A percentile compares a stretch with the other conserved stretches of the same genome.
Conservation (phyloP, 2,888 invertebrate species). For the Sarcophaga carnaria region DNA sequence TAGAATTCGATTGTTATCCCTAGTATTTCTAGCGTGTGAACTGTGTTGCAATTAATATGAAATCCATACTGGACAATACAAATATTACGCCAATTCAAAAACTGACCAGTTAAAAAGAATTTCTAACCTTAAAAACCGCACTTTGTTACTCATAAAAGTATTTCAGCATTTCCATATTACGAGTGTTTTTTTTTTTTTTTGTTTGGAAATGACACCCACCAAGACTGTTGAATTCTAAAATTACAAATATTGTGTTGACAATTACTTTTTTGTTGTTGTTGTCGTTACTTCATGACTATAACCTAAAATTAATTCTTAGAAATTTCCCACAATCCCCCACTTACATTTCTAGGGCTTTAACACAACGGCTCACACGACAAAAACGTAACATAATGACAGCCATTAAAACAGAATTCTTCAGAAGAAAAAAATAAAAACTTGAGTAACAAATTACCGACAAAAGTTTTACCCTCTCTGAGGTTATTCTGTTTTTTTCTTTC, state of each 20-base stretch:
- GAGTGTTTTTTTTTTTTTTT: neutral
- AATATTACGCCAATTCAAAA: too few species aligned
- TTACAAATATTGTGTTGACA: neutral
- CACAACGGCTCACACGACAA: neutral
- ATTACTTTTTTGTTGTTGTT: too few species aligned
- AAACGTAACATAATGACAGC: neutral
- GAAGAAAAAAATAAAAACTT: conserved; percentile 12
- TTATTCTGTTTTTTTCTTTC: neutral
- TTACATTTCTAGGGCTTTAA: neutral
- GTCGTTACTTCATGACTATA: neutral
- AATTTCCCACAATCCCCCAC: conserved; percentile 1
- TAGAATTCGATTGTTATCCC: too few species aligned
- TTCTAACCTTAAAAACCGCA: too few species aligned
- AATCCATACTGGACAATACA: too few species aligned
- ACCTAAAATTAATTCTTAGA: neutral
- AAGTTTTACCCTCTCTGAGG: conserved; percentile 48
- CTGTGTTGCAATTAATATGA: too few species aligned
- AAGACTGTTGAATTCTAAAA: neutral
- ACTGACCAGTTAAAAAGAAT: too few species aligned
- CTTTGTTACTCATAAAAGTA: too few species aligned
- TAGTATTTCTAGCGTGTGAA: too few species aligned
- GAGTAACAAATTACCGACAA: neutral
- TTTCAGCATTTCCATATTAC: too few species aligned
- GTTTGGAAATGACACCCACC: neutral
- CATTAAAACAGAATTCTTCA: neutral